phyloP scores from a whole-genome alignment of 2,888 invertebrate species.

The Cantharis nigra region DNA sequence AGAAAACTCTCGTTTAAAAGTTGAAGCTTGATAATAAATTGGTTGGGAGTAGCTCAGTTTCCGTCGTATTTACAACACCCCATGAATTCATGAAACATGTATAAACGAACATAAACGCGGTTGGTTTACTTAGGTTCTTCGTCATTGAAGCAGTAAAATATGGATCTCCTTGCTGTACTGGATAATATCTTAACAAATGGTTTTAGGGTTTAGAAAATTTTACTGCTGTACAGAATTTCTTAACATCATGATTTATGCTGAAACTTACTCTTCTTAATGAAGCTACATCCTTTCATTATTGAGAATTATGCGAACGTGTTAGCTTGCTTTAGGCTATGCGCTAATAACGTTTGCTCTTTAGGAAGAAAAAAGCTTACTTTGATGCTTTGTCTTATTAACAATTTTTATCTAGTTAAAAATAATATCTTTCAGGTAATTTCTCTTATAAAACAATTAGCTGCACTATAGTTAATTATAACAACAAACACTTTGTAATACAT shows the following conservation, averaged over 20 bases:
- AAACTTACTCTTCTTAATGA: conserved; percentile 23
- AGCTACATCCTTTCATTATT: conserved; percentile 17
- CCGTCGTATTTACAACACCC: conserved; percentile 30
- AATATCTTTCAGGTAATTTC: neutral
- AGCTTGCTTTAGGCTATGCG: conserved; percentile 6
- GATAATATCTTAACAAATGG: conserved; percentile 12
- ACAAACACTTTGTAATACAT: neutral
- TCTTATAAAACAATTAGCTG: neutral
- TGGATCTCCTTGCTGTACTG: conserved; percentile 14
- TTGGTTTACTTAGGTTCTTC: conserved; percentile 24
- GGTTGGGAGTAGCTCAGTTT: conserved; percentile 20
- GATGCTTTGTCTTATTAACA: neutral
- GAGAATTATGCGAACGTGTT: conserved; percentile 14
- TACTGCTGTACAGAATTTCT: conserved; percentile 17
- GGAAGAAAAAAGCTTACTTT: neutral
- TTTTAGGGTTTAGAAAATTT: conserved; percentile 18
- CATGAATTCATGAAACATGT: conserved; percentile 32
- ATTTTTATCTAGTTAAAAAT: neutral
- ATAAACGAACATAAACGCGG: conserved; percentile 30
- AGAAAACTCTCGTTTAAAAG: conserved; percentile 25
- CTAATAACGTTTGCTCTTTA: neutral
- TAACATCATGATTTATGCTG: conserved; percentile 16
- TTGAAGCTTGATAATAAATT: conserved; percentile 28
- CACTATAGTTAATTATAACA: neutral
- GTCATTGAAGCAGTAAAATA: conserved; percentile 24